A percentile compares a stretch with the other conserved stretches of the same genome.
These are phyloP conservation scores for Rutilus rutilus DNA, from an alignment of 2,113 vertebrate genomes.

Conservation along the genomic window DNA sequence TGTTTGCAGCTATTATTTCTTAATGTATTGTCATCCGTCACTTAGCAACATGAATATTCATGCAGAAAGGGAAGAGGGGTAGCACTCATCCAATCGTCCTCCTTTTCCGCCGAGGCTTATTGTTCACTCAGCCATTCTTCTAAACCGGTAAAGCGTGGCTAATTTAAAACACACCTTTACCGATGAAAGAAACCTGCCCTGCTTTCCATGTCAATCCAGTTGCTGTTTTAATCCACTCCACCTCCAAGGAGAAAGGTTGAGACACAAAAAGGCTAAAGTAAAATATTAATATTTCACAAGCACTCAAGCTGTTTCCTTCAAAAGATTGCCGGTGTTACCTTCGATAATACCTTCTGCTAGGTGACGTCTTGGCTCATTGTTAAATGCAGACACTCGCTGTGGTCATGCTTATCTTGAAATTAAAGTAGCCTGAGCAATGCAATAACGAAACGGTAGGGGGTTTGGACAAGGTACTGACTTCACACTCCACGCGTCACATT, in stretches of 20 bases:
- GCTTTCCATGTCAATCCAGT: conserved; percentile 62
- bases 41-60: conserved; percentile 63
- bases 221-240: conserved; percentile 64
- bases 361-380: conserved; percentile 13
- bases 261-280: conserved; percentile 9
- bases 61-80: conserved; percentile 40
- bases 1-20: conserved; percentile 56
- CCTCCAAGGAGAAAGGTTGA: not conserved
- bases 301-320: not conserved
- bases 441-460: conserved; percentile 65
- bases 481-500: conserved; percentile 29
- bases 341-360: conserved; percentile 12
- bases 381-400: not conserved
- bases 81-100: conserved; percentile 2
- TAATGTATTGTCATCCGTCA: conserved; percentile 59
- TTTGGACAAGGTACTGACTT: not conserved
- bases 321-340: not conserved
- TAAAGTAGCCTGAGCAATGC: conserved; percentile 69
- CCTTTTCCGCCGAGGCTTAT: conserved; percentile 60
- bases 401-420: conserved; percentile 66
- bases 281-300: conserved; percentile 3
- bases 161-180: conserved; percentile 78
- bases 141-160: conserved; percentile 66
- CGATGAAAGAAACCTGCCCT: conserved; percentile 55
- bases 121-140: conserved; percentile 67